These are phyloP conservation scores for Choloepus didactylus DNA, from an alignment of 2,797 vertebrate species.

Conservation along the genomic window DNA sequence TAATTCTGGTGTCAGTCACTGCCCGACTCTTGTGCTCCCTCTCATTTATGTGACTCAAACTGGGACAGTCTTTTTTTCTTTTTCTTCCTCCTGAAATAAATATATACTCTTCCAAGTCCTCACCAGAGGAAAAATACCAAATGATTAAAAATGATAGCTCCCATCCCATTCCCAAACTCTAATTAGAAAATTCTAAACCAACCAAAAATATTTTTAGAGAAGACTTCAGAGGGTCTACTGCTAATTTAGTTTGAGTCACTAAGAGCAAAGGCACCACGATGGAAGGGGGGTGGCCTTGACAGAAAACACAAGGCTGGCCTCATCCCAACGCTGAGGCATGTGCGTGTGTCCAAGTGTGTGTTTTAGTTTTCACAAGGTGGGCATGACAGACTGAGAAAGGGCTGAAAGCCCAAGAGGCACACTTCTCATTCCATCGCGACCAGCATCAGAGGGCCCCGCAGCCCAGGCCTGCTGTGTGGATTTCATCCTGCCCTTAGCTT, in stretches of 20 bases:
- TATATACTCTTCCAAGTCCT: constrained; percentile 76
- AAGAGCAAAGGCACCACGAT: not conserved
- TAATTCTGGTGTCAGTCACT: constrained; percentile 84
- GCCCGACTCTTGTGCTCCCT: constrained; percentile 54
- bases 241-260: constrained; percentile 63
- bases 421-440: not conserved
- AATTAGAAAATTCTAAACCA: constrained; percentile 80
- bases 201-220: constrained; percentile 70
- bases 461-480: not conserved
- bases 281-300: not conserved
- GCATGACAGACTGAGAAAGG: not conserved
- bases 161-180: constrained; percentile 78
- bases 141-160: constrained; percentile 80
- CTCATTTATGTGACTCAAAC: constrained; percentile 86
- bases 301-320: not conserved
- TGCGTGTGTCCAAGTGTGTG: too few relatives aligned
- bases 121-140: constrained; percentile 76
- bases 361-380: not conserved
- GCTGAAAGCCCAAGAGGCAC: not conserved
- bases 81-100: constrained; percentile 82
- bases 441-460: not conserved
- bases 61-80: constrained; percentile 52
- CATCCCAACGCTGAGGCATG: not conserved
- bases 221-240: constrained; percentile 52
- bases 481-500: not conserved